phyloP scores from a whole-genome alignment of 2,113 vertebrate species.

The Cinclus mexicanus region DNA sequence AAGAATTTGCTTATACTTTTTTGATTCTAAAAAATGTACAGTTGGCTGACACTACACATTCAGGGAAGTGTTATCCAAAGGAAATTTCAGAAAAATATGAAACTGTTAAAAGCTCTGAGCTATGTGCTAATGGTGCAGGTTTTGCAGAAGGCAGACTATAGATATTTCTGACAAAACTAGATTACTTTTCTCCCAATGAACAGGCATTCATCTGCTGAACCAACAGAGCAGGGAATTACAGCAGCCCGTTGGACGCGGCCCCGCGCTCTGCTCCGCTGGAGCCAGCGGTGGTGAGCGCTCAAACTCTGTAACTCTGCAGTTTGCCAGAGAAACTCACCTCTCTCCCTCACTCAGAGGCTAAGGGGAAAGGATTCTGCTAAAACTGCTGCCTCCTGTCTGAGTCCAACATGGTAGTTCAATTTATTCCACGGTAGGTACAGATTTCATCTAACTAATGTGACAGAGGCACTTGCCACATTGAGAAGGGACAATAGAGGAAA shows the following conservation, averaged over 20 bases:
- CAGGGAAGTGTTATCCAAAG: not conserved
- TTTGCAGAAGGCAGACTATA: conserved; percentile 1
- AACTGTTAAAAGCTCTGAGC: not conserved
- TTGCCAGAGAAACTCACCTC: not conserved
- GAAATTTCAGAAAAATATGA: not conserved
- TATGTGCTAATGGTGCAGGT: not conserved
- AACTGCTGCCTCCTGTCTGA: not conserved
- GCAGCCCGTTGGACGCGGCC: not conserved
- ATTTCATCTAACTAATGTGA: not conserved
- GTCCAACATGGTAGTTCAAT: not conserved
- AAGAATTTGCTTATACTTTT: not conserved
- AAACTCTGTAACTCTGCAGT: not conserved
- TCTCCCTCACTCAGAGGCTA: not conserved
- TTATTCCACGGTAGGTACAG: not conserved
- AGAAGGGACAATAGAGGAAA: not conserved
- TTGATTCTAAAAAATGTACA: too few species aligned
- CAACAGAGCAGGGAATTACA: not conserved
- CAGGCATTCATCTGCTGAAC: conserved; percentile 11
- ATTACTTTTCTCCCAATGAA: not conserved
- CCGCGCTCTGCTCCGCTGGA: not conserved
- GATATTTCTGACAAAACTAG: conserved; percentile 10
- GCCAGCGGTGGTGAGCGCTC: not conserved
- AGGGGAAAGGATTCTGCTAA: not conserved
- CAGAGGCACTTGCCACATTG: not conserved
- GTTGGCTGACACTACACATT: not conserved